phyloP scores from a whole-genome alignment of 1,140 invertebrate species.

The Tetraneura akinire region DNA sequence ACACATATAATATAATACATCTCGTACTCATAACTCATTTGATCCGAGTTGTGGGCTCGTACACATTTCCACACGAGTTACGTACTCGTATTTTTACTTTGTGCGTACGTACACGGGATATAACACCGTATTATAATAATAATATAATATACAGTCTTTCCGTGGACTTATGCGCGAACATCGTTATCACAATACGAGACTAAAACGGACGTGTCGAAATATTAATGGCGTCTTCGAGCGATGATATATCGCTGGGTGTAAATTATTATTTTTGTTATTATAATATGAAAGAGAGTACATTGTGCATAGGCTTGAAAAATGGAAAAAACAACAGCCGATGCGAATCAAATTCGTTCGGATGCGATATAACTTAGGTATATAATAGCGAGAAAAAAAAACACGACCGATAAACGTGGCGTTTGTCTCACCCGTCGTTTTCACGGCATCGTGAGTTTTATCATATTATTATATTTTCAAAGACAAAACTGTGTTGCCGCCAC shows the following conservation, averaged over 20 bases:
- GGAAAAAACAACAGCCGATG: slow-evolving; percentile 30
- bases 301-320: slow-evolving; percentile 36
- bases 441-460: slow-evolving; percentile 14
- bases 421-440: slow-evolving; percentile 21
- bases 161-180: not conserved
- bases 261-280: not conserved
- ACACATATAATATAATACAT: too few species aligned
- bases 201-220: not conserved
- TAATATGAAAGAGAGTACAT: too few species aligned
- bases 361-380: not conserved
- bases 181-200: not conserved
- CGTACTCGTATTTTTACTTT: too few species aligned
- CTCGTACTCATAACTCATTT: too few species aligned
- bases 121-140: too few species aligned
- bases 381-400: not conserved
- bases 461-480: slow-evolving; percentile 12
- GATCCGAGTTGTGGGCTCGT: too few species aligned
- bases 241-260: not conserved
- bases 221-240: not conserved
- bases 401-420: slow-evolving; percentile 1
- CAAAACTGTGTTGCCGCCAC: not conserved
- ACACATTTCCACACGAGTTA: too few species aligned
- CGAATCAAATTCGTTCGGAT: slow-evolving; percentile 32
- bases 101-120: not conserved
- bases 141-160: too few species aligned